Evolutionary conservation across 2,797 vertebrate species (phyloP).

Genomic region (Selene dorsalis): DNA sequence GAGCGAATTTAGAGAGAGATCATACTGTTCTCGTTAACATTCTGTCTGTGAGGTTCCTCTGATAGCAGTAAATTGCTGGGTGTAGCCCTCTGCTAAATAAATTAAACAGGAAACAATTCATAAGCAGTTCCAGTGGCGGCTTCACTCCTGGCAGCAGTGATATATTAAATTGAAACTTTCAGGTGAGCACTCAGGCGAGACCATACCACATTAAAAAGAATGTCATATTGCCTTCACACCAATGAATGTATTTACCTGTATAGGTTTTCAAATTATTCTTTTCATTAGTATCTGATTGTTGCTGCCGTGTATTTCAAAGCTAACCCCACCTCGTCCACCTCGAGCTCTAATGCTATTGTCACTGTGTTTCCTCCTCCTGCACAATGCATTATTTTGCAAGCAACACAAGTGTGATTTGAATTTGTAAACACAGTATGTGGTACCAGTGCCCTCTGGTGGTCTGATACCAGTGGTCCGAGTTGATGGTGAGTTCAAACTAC

Average conservation of each 20-base stretch:
- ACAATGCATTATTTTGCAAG: slow-evolving; percentile 55
- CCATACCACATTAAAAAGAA: slow-evolving; percentile 67
- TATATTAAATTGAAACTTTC: slow-evolving; percentile 79
- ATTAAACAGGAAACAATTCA: slow-evolving; percentile 70
- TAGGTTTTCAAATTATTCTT: slow-evolving; percentile 55
- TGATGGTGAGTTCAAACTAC: background rate
- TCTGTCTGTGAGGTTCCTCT: slow-evolving; percentile 25
- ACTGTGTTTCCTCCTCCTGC: slow-evolving; percentile 37
- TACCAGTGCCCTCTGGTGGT: slow-evolving; percentile 81
- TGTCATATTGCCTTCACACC: slow-evolving; percentile 68
- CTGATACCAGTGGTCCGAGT: background rate
- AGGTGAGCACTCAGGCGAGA: slow-evolving; percentile 69
- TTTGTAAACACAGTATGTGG: slow-evolving; percentile 49
- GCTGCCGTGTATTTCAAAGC: slow-evolving; percentile 46
- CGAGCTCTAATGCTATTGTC: slow-evolving; percentile 44
- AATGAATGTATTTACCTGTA: slow-evolving; percentile 72
- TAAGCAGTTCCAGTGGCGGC: slow-evolving; percentile 51
- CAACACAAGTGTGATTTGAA: slow-evolving; percentile 51
- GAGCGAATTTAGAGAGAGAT: slow-evolving; percentile 48
- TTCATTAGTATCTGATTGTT: slow-evolving; percentile 49
- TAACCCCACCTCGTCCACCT: slow-evolving; percentile 47
- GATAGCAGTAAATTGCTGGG: slow-evolving; percentile 59
- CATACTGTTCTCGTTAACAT: slow-evolving; percentile 34
- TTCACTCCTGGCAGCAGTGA: slow-evolving; percentile 57
- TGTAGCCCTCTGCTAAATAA: slow-evolving; percentile 65